phyloP scores from a whole-genome alignment of 2,797 vertebrate species.

The Halcyon chelicuti region DNA sequence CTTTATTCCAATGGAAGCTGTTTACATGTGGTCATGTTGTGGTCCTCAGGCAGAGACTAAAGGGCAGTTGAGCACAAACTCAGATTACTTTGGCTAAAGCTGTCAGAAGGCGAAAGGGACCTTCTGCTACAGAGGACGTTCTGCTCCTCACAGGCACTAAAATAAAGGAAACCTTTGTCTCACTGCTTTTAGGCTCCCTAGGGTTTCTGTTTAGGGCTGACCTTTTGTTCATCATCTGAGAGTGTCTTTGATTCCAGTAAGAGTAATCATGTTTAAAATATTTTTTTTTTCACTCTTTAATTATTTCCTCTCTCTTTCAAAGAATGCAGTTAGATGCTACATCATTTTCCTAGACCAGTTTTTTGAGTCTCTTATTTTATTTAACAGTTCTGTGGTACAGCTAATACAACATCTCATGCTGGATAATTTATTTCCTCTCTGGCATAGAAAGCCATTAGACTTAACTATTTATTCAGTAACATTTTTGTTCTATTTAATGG shows the following conservation, averaged over 20 bases:
- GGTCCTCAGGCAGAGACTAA: neutral
- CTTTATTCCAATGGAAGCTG: neutral
- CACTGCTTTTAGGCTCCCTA: neutral
- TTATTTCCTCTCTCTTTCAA: neutral
- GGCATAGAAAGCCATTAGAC: conserved; percentile 43
- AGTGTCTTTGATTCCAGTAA: neutral
- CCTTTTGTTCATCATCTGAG: neutral
- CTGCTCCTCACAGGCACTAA: neutral
- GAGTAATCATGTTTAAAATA: neutral
- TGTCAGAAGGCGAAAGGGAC: neutral
- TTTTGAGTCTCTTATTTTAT: conserved; percentile 6
- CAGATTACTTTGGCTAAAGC: conserved; percentile 6
- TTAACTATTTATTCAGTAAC: conserved; percentile 55
- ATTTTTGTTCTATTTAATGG: conserved; percentile 55
- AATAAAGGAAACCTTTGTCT: conserved; percentile 20
- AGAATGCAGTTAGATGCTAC: neutral
- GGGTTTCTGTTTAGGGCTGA: neutral
- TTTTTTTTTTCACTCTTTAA: neutral
- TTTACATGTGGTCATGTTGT: neutral
- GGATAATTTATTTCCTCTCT: conserved; percentile 31
- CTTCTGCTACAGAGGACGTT: conserved; percentile 19
- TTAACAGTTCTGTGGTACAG: neutral
- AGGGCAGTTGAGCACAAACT: neutral
- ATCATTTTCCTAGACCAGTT: neutral
- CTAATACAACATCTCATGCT: neutral